These are phyloP conservation scores for Phengaris arion DNA, from an alignment of 2,888 invertebrate genomes.

Conservation along the genomic window DNA sequence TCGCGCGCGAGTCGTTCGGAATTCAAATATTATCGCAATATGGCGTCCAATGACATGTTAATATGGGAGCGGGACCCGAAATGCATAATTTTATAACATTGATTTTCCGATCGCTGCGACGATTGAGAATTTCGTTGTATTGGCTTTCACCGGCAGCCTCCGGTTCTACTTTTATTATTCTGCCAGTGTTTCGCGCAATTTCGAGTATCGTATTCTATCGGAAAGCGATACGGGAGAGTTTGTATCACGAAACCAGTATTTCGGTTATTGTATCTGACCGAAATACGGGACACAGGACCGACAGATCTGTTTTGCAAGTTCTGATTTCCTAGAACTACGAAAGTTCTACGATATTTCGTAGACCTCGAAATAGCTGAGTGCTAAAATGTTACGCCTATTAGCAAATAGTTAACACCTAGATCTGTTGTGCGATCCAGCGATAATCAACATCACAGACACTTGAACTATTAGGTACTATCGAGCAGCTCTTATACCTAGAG, in stretches of 20 bases:
- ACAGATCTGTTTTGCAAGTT: neutral
- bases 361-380: too few species aligned
- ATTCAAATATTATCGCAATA: constrained; percentile 73
- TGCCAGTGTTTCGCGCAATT: constrained; percentile 1
- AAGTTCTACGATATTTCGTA: too few species aligned
- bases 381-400: too few species aligned
- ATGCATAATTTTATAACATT: constrained; percentile 71
- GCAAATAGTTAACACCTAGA: too few species aligned
- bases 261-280: neutral
- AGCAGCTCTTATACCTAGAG: too few species aligned
- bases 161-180: constrained; percentile 17
- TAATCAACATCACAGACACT: too few species aligned
- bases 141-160: neutral
- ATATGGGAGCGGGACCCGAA: constrained; percentile 64
- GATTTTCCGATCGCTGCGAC: constrained; percentile 37
- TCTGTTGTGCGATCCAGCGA: too few species aligned
- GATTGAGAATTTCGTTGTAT: constrained; percentile 28
- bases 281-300: neutral
- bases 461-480: too few species aligned
- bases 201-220: neutral
- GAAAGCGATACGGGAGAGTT: neutral
- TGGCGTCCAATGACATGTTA: constrained; percentile 76
- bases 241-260: neutral
- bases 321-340: too few species aligned
- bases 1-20: constrained; percentile 52